These are phyloP conservation scores for Bufotes viridis DNA, from an alignment of 2,797 vertebrate genomes.

Conservation along the genomic window DNA sequence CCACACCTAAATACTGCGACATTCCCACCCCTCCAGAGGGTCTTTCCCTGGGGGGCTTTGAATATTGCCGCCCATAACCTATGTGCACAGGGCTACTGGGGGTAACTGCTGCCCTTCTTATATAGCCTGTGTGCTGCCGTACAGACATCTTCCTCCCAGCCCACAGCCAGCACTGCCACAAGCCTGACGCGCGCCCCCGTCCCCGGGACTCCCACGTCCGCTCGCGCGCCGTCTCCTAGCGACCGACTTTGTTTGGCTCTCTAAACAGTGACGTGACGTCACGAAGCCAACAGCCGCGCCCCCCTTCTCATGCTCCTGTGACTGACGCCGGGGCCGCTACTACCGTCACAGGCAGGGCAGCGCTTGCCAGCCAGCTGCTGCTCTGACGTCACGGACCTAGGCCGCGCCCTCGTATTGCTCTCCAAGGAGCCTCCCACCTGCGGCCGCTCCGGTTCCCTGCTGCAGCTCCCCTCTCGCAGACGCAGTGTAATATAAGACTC, in stretches of 20 bases:
- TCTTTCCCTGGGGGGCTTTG: too few species aligned
- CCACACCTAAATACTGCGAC: too few species aligned
- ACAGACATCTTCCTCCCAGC: too few species aligned
- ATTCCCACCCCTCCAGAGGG: too few species aligned
- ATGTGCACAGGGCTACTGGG: too few species aligned
- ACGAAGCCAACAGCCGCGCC: constrained; percentile 31
- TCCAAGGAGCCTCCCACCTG: constrained; percentile 55
- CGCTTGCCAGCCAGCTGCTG: constrained; percentile 71
- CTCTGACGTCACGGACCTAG: constrained; percentile 69
- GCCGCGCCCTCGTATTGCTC: constrained; percentile 61
- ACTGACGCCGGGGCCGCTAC: constrained; percentile 46
- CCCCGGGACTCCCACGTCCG: constrained; percentile 9
- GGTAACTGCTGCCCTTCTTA: too few species aligned
- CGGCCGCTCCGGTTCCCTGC: not conserved
- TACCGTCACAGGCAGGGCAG: constrained; percentile 68
- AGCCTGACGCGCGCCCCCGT: not conserved
- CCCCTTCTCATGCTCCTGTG: constrained; percentile 42
- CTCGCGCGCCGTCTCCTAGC: constrained; percentile 68
- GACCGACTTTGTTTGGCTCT: constrained; percentile 67
- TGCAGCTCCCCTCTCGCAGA: not conserved
- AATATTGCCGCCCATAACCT: too few species aligned
- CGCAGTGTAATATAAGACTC: not conserved
- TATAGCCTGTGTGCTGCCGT: too few species aligned
- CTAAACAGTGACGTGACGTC: constrained; percentile 73
- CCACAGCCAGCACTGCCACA: too few species aligned